Percentiles rank a stretch among this genome's conserved stretches.
Conservation (phyloP, 2,888 invertebrate genomes). For the Andricus quercusramuli region DNA sequence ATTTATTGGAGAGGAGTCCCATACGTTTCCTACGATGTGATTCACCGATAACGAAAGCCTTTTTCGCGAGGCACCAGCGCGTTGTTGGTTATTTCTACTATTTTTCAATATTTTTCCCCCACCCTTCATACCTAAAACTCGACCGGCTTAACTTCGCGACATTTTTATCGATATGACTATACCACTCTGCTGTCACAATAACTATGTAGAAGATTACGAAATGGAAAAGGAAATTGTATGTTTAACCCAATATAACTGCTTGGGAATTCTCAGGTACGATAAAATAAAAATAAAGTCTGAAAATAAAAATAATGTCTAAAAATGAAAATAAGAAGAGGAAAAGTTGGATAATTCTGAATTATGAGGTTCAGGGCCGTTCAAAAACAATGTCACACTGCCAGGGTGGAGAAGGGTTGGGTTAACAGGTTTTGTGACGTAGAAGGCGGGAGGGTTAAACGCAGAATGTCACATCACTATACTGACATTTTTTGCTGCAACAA, state of each 20-base stretch:
- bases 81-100: background rate
- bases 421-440: too few relatives aligned
- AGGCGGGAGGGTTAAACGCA: too few relatives aligned
- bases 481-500: too few relatives aligned
- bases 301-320: too few relatives aligned
- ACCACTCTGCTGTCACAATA: background rate
- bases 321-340: too few relatives aligned
- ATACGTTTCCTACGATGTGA: constrained; percentile 22
- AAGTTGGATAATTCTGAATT: too few relatives aligned
- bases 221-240: background rate
- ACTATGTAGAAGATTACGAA: background rate
- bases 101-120: background rate
- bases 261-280: background rate
- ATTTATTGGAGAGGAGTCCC: constrained; percentile 19
- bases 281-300: background rate
- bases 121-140: background rate
- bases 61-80: background rate
- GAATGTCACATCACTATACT: too few relatives aligned
- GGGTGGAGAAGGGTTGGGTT: too few relatives aligned
- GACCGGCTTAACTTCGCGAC: background rate
- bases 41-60: constrained; percentile 7
- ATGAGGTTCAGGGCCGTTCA: too few relatives aligned
- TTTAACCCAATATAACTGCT: background rate
- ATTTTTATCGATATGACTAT: background rate
- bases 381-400: too few relatives aligned